Conservation (phyloP, 2,797 vertebrate genomes). For the Rhinichthys osculus region DNA sequence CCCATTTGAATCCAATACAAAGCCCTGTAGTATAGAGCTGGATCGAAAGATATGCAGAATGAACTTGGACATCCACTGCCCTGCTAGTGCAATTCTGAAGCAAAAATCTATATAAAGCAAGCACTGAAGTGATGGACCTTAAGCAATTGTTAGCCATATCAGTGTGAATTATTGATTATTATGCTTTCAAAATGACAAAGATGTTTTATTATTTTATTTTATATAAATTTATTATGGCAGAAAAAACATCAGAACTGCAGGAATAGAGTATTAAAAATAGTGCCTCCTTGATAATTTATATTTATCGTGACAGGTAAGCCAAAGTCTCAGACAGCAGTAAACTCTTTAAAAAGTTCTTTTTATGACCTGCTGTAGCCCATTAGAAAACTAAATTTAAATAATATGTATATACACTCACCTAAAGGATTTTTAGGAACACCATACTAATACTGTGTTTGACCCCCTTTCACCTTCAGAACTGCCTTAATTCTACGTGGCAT, state of each 20-base stretch:
- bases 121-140: background rate
- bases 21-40: conserved; percentile 47
- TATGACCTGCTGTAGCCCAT: background rate
- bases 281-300: background rate
- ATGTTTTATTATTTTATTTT: conserved; percentile 20
- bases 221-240: background rate
- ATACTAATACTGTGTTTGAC: no score
- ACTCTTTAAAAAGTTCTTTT: background rate
- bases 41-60: conserved; percentile 34
- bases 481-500: no score
- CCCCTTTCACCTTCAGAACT: no score
- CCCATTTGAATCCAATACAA: conserved; percentile 63
- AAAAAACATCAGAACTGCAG: background rate
- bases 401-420: no score
- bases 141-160: background rate
- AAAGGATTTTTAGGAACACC: no score
- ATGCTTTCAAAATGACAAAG: conserved; percentile 8
- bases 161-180: conserved; percentile 18
- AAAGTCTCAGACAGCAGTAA: background rate
- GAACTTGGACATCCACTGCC: background rate
- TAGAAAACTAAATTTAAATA: background rate
- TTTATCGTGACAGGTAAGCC: background rate
- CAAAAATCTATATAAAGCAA: conserved; percentile 19
- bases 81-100: background rate
- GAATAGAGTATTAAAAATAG: background rate